Evolutionary conservation across 2,797 vertebrate genomes (phyloP).

Genomic region (Falco rusticolus): DNA sequence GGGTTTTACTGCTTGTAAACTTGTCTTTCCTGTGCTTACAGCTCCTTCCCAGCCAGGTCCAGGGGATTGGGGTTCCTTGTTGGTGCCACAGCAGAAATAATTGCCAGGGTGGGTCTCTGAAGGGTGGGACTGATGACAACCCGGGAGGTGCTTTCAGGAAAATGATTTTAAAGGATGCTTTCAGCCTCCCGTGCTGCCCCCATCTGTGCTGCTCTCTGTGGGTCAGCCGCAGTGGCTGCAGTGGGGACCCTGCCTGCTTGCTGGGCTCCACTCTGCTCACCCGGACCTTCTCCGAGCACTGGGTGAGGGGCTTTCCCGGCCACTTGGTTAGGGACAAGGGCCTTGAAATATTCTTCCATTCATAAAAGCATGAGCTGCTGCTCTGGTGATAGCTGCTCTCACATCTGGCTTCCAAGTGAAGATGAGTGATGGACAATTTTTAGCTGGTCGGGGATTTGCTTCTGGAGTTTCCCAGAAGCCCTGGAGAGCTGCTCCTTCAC

Average conservation of each 20-base stretch:
- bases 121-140: neutral
- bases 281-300: conserved; percentile 43
- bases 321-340: neutral
- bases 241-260: conserved; percentile 53
- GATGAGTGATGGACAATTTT: neutral
- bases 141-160: neutral
- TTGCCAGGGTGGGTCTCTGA: too few relatives aligned
- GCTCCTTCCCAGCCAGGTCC: neutral
- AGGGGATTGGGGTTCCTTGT: neutral
- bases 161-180: neutral
- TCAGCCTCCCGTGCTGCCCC: neutral
- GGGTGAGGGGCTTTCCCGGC: neutral
- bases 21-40: neutral
- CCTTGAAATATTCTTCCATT: neutral
- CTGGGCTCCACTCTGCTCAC: conserved; percentile 53
- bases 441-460: neutral
- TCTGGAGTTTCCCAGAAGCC: neutral
- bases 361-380: neutral
- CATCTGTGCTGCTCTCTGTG: conserved; percentile 47
- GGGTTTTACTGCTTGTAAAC: neutral
- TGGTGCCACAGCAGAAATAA: neutral
- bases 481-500: neutral
- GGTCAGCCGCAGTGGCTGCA: neutral
- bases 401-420: neutral
- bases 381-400: neutral